A percentile compares a stretch with the other conserved stretches of the same genome.
These are phyloP conservation scores for Cyprinodon diabolis DNA, from an alignment of 2,797 vertebrate species.

Conservation along the genomic window DNA sequence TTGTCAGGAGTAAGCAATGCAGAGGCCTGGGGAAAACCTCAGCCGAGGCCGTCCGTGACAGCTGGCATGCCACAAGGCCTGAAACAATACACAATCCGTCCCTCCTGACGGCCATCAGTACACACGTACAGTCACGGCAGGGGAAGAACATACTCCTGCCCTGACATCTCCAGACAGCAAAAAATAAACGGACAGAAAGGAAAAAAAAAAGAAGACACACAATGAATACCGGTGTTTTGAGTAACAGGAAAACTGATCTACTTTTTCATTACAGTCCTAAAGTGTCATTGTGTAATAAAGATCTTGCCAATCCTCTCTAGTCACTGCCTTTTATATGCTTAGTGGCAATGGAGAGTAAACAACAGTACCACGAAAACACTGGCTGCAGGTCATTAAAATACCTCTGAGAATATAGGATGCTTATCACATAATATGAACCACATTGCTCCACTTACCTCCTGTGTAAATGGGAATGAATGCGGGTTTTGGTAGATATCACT, in stretches of 20 bases:
- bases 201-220: conserved; percentile 62
- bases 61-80: conserved; percentile 65
- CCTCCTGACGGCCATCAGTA: conserved; percentile 64
- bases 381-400: conserved; percentile 82
- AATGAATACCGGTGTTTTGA: conserved; percentile 74
- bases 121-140: conserved; percentile 59
- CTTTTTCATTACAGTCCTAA: conserved; percentile 37
- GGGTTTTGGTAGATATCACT: conserved; percentile 71
- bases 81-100: conserved; percentile 77
- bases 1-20: conserved; percentile 39
- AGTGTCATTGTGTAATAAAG: conserved; percentile 66
- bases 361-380: conserved; percentile 79
- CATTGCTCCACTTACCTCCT: conserved; percentile 74
- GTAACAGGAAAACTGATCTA: conserved; percentile 60
- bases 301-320: conserved; percentile 33
- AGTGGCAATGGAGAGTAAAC: conserved; percentile 57
- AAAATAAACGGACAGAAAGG: conserved; percentile 73
- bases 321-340: conserved; percentile 51
- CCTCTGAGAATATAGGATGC: conserved; percentile 85
- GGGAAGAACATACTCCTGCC: conserved; percentile 57
- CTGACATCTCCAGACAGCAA: conserved; percentile 69
- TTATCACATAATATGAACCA: conserved; percentile 91
- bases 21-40: conserved; percentile 47
- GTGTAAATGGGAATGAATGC: conserved; percentile 56
- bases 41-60: conserved; percentile 72